Conservation (phyloP, 2,113 vertebrate species). For the Lepus americanus region DNA sequence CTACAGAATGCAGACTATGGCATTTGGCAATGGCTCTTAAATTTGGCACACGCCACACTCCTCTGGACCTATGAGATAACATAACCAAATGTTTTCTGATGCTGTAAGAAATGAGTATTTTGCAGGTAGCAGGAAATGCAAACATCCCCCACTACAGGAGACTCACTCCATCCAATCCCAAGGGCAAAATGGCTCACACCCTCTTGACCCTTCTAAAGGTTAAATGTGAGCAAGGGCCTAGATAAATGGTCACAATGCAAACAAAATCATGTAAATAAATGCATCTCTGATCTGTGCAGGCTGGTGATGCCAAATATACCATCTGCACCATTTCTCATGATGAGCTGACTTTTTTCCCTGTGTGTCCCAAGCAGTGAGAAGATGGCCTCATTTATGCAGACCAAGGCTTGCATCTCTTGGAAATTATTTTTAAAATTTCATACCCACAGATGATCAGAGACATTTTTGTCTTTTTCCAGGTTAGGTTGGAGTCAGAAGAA, state of each 20-base stretch:
- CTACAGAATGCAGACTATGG: slow-evolving; percentile 68
- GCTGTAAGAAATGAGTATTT: slow-evolving; percentile 76
- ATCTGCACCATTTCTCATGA: slow-evolving; percentile 82
- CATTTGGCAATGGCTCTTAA: slow-evolving; percentile 80
- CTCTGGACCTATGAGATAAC: slow-evolving; percentile 84
- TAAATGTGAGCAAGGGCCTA: slow-evolving; percentile 66
- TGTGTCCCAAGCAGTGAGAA: slow-evolving; percentile 64
- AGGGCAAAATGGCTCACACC: slow-evolving; percentile 56
- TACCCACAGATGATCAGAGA: not conserved
- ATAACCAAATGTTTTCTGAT: slow-evolving; percentile 80
- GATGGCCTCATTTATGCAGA: slow-evolving; percentile 62
- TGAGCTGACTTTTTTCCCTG: slow-evolving; percentile 37
- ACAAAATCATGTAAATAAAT: slow-evolving; percentile 82
- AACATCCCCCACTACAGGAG: slow-evolving; percentile 34
- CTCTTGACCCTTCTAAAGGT: slow-evolving; percentile 71
- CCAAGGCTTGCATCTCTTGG: slow-evolving; percentile 20
- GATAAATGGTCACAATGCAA: slow-evolving; percentile 78
- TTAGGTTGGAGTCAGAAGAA: not conserved
- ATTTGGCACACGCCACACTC: slow-evolving; percentile 74
- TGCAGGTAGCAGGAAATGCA: slow-evolving; percentile 77
- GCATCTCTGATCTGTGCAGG: slow-evolving; percentile 76
- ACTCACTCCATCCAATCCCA: slow-evolving; percentile 31
- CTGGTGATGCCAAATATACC: slow-evolving; percentile 78
- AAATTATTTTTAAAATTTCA: not conserved
- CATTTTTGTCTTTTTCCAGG: slow-evolving; percentile 60